Percentiles rank a stretch among this genome's conserved stretches.
Conservation (phyloP, 2,113 vertebrate species). For the Candoia aspera region DNA sequence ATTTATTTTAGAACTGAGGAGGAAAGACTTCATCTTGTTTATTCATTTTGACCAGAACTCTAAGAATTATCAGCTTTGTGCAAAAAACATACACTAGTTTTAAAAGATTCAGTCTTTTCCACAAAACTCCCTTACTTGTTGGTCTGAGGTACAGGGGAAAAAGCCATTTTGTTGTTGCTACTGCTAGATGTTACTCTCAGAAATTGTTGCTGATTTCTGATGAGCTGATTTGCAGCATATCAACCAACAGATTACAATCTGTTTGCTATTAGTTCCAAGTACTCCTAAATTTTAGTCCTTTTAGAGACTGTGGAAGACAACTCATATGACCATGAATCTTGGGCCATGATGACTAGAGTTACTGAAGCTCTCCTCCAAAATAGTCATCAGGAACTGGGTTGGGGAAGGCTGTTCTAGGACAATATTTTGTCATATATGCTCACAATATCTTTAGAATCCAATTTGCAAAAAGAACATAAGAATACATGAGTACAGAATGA, state of each 20-base stretch:
- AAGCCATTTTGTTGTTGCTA: background rate
- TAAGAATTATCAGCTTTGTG: background rate
- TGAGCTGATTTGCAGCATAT: background rate
- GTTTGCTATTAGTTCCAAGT: background rate
- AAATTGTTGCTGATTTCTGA: background rate
- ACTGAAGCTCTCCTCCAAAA: background rate
- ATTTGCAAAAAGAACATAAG: background rate
- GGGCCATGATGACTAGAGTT: background rate
- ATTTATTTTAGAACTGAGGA: background rate
- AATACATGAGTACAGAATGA: background rate
- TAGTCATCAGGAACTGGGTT: background rate
- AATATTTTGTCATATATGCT: background rate
- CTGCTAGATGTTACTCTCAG: background rate
- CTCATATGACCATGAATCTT: background rate
- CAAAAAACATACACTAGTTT: background rate
- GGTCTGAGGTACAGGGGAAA: background rate
- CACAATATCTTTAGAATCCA: background rate
- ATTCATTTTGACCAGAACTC: background rate
- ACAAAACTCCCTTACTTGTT: background rate
- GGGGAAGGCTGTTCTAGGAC: background rate
- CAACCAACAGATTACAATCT: background rate
- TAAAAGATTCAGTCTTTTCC: background rate
- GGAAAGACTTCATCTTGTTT: background rate
- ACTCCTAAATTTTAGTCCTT: background rate
- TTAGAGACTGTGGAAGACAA: background rate